A percentile compares a stretch with the other conserved stretches of the same genome.
These are phyloP conservation scores for Channallabes apus DNA, from an alignment of 2,797 vertebrate genomes.

Conservation along the genomic window DNA sequence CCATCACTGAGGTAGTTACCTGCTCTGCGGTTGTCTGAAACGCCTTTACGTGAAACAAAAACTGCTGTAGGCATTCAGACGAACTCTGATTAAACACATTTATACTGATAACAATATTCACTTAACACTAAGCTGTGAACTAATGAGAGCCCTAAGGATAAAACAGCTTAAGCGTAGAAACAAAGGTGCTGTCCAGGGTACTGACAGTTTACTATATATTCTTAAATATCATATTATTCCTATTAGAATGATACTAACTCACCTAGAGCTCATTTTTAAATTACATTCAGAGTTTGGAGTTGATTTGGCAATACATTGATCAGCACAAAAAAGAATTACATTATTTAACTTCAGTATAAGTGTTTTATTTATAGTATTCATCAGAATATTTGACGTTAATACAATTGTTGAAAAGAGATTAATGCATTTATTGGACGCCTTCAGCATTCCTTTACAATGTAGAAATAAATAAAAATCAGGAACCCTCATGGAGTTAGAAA, in stretches of 20 bases:
- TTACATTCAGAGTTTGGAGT: too few relatives aligned
- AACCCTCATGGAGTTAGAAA: too few relatives aligned
- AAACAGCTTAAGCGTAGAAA: not conserved
- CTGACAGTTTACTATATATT: slow-evolving; percentile 34
- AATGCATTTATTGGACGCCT: too few relatives aligned
- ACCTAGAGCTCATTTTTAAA: not conserved
- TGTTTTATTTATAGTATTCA: not conserved
- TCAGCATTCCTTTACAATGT: too few relatives aligned
- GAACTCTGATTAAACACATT: not conserved
- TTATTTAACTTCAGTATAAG: not conserved
- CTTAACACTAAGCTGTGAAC: not conserved
- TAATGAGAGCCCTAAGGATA: not conserved
- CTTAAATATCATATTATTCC: not conserved
- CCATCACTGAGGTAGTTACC: too few relatives aligned
- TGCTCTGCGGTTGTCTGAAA: not conserved
- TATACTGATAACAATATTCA: too few relatives aligned
- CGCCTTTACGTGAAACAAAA: too few relatives aligned
- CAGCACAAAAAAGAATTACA: too few relatives aligned
- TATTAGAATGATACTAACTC: not conserved
- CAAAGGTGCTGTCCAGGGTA: slow-evolving; percentile 69
- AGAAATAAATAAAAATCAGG: too few relatives aligned
- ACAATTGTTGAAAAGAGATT: too few relatives aligned
- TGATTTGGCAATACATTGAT: too few relatives aligned
- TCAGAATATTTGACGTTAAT: not conserved
- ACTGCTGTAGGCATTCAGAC: too few relatives aligned